A percentile compares a stretch with the other conserved stretches of the same genome.
Evolutionary conservation across 2,888 invertebrate species (phyloP).

Genomic region (Neocrepidodera transversa): DNA sequence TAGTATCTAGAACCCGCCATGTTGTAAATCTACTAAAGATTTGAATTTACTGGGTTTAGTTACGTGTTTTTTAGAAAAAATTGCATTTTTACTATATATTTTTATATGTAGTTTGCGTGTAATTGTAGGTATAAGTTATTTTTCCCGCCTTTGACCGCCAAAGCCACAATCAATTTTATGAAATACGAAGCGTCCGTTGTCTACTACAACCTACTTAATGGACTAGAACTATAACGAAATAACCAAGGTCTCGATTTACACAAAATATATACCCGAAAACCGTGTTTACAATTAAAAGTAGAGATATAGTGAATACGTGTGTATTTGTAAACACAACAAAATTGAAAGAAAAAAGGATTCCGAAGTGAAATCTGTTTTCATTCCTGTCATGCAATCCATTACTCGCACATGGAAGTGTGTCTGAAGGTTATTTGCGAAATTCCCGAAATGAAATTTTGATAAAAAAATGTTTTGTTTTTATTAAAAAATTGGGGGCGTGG

Average conservation of each 20-base stretch:
- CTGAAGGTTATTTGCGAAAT: conserved; percentile 30
- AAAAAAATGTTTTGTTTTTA: conserved; percentile 33
- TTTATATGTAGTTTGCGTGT: conserved; percentile 61
- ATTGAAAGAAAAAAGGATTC: conserved; percentile 17
- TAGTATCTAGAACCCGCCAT: conserved; percentile 68
- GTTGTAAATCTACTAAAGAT: conserved; percentile 68
- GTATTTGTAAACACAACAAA: conserved; percentile 25
- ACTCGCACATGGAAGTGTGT: conserved; percentile 15
- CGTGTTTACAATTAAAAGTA: conserved; percentile 21
- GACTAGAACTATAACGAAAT: conserved; percentile 36
- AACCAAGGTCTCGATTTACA: conserved; percentile 48
- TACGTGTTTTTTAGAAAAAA: conserved; percentile 44
- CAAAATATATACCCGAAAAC: conserved; percentile 34
- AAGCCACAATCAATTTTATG: conserved; percentile 54
- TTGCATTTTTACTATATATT: conserved; percentile 53
- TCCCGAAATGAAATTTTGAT: conserved; percentile 17
- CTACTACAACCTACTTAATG: conserved; percentile 36
- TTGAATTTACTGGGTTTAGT: conserved; percentile 47
- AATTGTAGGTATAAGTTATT: conserved; percentile 58
- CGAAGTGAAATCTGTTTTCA: conserved; percentile 33
- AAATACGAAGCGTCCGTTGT: conserved; percentile 55
- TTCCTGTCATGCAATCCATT: conserved; percentile 27
- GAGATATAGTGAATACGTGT: not conserved
- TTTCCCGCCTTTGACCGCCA: conserved; percentile 63
- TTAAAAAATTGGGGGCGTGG: conserved; percentile 45